phyloP scores from a whole-genome alignment of 2,797 vertebrate genomes.

The Scolopax rusticola region DNA sequence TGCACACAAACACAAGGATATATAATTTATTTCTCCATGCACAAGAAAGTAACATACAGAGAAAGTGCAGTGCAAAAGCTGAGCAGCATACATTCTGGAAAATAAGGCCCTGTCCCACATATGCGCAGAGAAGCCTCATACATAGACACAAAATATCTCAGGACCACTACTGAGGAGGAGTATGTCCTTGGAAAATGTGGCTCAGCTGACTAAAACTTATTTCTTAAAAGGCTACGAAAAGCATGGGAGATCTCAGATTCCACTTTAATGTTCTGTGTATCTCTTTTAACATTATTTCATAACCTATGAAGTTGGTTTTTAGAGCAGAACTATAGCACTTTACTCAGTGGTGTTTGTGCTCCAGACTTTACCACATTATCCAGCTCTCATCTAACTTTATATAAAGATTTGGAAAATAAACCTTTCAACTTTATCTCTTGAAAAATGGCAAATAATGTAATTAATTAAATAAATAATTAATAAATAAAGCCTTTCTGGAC shows the following conservation, averaged over 20 bases:
- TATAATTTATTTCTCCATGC: background rate
- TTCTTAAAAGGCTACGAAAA: background rate
- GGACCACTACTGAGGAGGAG: background rate
- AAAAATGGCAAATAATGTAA: background rate
- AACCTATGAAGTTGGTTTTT: background rate
- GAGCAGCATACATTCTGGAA: background rate
- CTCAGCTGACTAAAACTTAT: background rate
- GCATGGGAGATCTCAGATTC: rapidly evolving
- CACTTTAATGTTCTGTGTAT: background rate
- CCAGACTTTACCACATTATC: background rate
- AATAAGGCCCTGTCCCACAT: background rate
- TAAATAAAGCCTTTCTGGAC: background rate
- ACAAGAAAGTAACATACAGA: background rate
- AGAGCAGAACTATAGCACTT: background rate
- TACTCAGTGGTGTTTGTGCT: background rate
- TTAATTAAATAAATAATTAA: background rate
- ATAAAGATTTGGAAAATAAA: background rate
- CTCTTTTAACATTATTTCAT: background rate
- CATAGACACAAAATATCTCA: background rate
- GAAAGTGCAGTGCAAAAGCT: background rate
- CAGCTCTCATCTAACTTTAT: background rate
- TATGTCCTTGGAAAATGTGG: background rate
- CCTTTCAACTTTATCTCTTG: background rate
- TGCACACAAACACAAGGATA: background rate
- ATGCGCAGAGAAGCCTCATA: background rate